Base-by-base conservation (phyloP, 2,888 invertebrate genomes). In the Platypus cylindrus region DNA sequence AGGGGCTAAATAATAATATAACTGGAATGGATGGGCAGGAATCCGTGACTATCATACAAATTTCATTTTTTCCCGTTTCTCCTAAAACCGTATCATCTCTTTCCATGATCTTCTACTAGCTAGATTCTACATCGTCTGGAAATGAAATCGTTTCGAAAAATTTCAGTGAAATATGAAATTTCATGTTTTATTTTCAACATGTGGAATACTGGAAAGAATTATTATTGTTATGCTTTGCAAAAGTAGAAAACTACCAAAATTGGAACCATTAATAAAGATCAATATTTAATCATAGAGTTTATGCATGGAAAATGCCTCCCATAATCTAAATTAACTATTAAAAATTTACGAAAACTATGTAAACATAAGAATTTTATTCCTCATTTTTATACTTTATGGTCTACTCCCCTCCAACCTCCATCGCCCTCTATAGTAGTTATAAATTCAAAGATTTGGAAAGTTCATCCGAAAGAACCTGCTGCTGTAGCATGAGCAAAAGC, bases 321-420 rank as follows among this genome's bases (percentile, higher is more conserved):
- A 9, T 9, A 20, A 20, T n/a, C n/a, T n/a, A n/a, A n/a, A n/a
- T n/a, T n/a, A n/a, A n/a, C n/a, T n/a, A 24, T 27, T 36, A 28
- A 36, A 36, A 36, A 29, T 39, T 39, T 36, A 40, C 33, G 33
- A 32, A 23, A 36, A 34, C 25, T 29, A 33, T 26, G 30, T 34
- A 14, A 20, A 40, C 30, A 37, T 18, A 34, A n/a, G n/a, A n/a
- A n/a, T n/a, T n/a, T n/a, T n/a, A n/a, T n/a, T n/a, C n/a, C 37
- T 37, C 34, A 24, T 40, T 31, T 40, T 37, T 34, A 37, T 40
- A 20, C 31, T 40, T 40, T 40, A 40, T 40, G 29, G 34, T n/a
- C 26, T n/a, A n/a, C 37, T 37, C 34, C 29, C 37, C 31, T 40
- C 34, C 31, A 37, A 37, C 17, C 31, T 40, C 37, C 37, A 40